These are phyloP conservation scores for Leucophora obtusa DNA, from an alignment of 2,888 invertebrate genomes.

Conservation along the genomic window DNA sequence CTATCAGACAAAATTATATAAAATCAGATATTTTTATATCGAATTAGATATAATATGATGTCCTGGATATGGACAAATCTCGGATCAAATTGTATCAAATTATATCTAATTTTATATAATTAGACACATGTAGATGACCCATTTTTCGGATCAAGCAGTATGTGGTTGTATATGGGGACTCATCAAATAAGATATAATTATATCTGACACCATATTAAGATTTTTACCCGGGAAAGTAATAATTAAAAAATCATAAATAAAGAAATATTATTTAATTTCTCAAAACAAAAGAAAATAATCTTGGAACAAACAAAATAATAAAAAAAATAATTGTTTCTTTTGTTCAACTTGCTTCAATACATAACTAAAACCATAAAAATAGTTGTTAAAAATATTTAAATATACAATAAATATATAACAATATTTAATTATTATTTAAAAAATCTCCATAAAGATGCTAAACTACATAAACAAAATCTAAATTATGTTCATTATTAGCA, in stretches of 20 bases:
- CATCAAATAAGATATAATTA: too few relatives aligned
- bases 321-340: neutral
- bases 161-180: too few relatives aligned
- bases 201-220: too few relatives aligned
- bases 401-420: conserved; percentile 3
- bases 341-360: neutral
- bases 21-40: too few relatives aligned
- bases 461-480: too few relatives aligned
- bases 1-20: too few relatives aligned
- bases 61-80: too few relatives aligned
- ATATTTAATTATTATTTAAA: conserved; percentile 13
- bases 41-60: too few relatives aligned
- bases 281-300: conserved; percentile 6
- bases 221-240: conserved; percentile 4
- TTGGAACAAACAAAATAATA: conserved; percentile 6
- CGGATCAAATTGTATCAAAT: too few relatives aligned
- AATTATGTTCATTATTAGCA: neutral
- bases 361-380: neutral
- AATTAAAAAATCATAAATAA: neutral
- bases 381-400: neutral
- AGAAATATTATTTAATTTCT: neutral
- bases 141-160: too few relatives aligned
- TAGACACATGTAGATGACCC: too few relatives aligned
- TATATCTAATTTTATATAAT: too few relatives aligned
- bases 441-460: conserved; percentile 25